phyloP scores from a whole-genome alignment of 2,797 vertebrate genomes.

The Leucoraja ocellata region DNA sequence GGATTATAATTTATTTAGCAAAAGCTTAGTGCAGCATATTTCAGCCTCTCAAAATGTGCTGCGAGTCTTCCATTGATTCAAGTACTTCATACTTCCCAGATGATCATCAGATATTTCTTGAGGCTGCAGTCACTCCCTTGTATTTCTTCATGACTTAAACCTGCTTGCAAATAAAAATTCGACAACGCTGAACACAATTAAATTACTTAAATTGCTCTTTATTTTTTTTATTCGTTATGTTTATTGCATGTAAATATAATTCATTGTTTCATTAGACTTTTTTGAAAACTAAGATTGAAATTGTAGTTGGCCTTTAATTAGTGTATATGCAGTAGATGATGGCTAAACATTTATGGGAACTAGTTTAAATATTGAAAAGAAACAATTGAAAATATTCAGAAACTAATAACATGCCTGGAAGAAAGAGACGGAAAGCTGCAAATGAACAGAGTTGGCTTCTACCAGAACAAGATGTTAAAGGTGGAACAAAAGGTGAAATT shows the following conservation, averaged over 20 bases:
- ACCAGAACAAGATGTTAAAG: neutral
- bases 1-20: conserved; percentile 24
- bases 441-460: neutral
- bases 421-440: neutral
- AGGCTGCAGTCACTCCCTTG: too few relatives aligned
- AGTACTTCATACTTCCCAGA: neutral
- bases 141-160: neutral
- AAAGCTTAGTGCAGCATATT: conserved; percentile 5
- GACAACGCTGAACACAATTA: neutral
- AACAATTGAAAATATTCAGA: neutral
- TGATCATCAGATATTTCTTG: neutral
- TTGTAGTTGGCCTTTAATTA: neutral
- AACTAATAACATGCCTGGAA: neutral
- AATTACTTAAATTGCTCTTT: neutral
- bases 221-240: neutral
- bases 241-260: neutral
- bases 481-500: too few relatives aligned
- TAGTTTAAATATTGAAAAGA: neutral
- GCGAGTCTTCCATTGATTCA: neutral
- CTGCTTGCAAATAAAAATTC: neutral
- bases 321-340: neutral
- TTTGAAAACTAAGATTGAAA: neutral
- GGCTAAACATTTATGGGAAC: neutral
- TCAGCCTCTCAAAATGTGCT: neutral
- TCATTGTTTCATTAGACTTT: neutral